Percentiles rank a stretch among this genome's conserved stretches.
Conservation (phyloP, 2,797 vertebrate species). For the Pipistrellus pygmaeus region DNA sequence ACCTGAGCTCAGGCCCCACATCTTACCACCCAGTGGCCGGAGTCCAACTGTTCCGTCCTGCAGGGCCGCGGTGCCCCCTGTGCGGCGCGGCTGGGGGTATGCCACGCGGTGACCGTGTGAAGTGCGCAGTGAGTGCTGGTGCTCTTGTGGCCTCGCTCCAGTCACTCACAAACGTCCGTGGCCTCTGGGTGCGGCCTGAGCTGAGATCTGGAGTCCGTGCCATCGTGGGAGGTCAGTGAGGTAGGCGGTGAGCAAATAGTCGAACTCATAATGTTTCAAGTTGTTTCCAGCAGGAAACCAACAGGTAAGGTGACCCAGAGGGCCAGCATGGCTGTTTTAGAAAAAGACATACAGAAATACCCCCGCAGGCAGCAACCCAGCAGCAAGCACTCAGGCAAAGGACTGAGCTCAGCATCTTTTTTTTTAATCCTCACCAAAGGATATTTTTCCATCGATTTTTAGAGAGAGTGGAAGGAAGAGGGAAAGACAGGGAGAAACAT, state of each 20-base stretch:
- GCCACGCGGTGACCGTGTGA: not conserved
- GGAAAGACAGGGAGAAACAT: too few relatives aligned
- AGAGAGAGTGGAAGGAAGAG: too few relatives aligned
- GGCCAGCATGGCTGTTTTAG: not conserved
- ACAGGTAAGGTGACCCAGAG: not conserved
- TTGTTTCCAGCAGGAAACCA: not conserved
- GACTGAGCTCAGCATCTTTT: not conserved
- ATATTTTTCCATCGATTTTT: too few relatives aligned
- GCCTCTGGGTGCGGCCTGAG: not conserved
- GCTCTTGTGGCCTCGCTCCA: not conserved
- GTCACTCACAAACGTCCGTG: not conserved
- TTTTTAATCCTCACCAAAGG: too few relatives aligned
- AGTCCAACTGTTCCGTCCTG: not conserved
- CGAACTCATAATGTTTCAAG: not conserved
- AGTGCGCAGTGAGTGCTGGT: not conserved
- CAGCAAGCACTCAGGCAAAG: not conserved
- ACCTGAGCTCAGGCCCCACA: not conserved
- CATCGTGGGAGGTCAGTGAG: not conserved
- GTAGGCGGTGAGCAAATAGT: not conserved
- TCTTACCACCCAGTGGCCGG: not conserved
- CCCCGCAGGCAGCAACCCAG: not conserved
- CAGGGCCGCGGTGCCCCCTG: not conserved
- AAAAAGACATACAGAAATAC: not conserved
- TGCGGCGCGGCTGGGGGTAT: not conserved
- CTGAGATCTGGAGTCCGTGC: not conserved